These are phyloP conservation scores for Glaucidium brasilianum DNA, from an alignment of 2,113 vertebrate genomes.

Conservation along the genomic window DNA sequence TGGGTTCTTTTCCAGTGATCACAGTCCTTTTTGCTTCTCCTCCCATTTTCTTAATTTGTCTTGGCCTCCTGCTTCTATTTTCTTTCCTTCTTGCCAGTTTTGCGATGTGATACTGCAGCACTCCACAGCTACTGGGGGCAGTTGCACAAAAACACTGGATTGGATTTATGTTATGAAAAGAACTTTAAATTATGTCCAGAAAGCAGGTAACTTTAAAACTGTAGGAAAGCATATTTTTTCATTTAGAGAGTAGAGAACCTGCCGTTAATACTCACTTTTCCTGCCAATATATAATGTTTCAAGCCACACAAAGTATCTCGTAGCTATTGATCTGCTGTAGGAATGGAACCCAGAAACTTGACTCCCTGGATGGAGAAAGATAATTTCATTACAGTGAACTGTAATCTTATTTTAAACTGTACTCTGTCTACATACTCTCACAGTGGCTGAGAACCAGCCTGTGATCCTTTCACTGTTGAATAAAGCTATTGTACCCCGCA, in stretches of 20 bases:
- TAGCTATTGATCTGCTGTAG: not conserved
- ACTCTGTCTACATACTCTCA: not conserved
- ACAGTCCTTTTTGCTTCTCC: not conserved
- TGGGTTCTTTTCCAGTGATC: not conserved
- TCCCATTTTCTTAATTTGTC: not conserved
- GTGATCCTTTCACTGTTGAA: not conserved
- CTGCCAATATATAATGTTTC: not conserved
- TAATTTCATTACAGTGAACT: not conserved
- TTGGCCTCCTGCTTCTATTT: not conserved
- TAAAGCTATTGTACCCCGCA: not conserved
- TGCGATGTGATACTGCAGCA: not conserved
- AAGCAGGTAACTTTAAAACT: not conserved
- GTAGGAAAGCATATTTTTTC: not conserved
- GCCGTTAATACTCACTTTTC: not conserved
- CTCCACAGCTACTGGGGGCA: not conserved
- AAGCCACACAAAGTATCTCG: not conserved
- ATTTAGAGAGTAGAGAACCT: not conserved
- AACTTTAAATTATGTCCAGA: not conserved
- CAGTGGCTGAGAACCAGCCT: not conserved
- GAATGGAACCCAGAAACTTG: not conserved
- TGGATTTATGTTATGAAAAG: not conserved
- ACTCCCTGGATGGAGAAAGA: not conserved
- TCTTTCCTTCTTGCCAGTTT: not conserved
- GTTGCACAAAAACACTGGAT: not conserved
- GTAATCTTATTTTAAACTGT: too few relatives aligned